Evolutionary conservation across 2,113 vertebrate species (phyloP).

Genomic region (Sigmodon hispidus): DNA sequence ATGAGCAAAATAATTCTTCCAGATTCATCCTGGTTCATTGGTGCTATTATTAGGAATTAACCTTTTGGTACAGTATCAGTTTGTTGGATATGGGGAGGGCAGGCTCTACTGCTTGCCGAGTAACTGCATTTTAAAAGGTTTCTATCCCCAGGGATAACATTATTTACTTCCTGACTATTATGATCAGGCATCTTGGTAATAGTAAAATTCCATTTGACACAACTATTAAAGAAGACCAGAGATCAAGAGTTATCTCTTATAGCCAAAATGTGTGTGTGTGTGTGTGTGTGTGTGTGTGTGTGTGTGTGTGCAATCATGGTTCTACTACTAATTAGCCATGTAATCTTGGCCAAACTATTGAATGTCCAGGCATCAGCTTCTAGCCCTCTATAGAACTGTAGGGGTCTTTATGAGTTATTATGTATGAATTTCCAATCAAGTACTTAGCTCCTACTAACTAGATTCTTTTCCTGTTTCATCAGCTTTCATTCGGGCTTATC

Average conservation of each 20-base stretch:
- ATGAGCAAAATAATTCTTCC: not conserved
- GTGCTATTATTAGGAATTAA: slow-evolving; percentile 20
- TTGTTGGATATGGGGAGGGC: not conserved
- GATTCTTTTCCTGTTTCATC: not conserved
- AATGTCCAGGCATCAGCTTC: not conserved
- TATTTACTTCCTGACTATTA: not conserved
- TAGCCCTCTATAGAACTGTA: not conserved
- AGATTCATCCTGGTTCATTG: not conserved
- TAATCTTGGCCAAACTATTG: not conserved
- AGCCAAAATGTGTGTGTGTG: not conserved
- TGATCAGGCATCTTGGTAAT: no score
- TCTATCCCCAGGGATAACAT: not conserved
- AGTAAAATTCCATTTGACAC: not conserved
- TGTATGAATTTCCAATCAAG: not conserved
- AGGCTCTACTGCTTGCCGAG: not conserved
- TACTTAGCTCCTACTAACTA: not conserved
- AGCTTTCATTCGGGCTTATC: not conserved
- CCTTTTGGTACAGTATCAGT: not conserved
- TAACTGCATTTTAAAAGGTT: not conserved
- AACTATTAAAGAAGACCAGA: not conserved
- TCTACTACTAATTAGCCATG: not conserved
- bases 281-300: no score
- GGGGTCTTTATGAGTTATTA: not conserved
- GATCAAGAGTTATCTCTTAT: not conserved
- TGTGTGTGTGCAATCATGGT: not conserved